Base-by-base conservation (phyloP, 64 coral and sea anemone genomes). In the Actinia equina region DNA sequence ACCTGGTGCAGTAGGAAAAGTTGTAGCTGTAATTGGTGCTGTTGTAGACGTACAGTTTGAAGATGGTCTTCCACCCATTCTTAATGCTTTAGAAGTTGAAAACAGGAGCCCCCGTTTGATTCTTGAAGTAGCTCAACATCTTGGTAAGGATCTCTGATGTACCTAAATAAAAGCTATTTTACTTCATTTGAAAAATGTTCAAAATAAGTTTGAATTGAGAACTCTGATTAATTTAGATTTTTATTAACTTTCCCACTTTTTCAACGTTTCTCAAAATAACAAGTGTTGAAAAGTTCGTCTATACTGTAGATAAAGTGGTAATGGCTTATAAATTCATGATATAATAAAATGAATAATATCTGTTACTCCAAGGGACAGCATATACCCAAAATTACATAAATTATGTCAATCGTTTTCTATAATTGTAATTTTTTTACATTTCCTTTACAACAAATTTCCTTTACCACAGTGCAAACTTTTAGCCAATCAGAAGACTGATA, bases 31-130 rank as follows among this genome's bases (percentile, higher is more conserved):
- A 88, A 99, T 99, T 42, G 96, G 96, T 83, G 96, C 96, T 65
- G 96, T 99, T 88, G 96, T 99, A 83, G 96, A 99, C 86, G 96
- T 99, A 26, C 96, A 99, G 61, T 99, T 99, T 61, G 96, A 99
- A 65, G 96, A 99, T 51, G 96, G 82, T 19, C 89, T 99, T 6
- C 96, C 96, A 30, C 96, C 96, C 23, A 99, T 99, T 82, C 70
- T 99, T 26, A 99, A 99, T 82, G 91, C 96, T 41, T 88, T 99
- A 19, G 96, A 99, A 77, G 96, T 99, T 13, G 92, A 99, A 88
- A 92, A 92, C 23, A 84, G 96, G 80, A 81, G 87, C 27, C 87
- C 96, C 18, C 87, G 96, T 53, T 93, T 99, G 16, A 95, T 99
- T 60, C 88, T 99, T 53, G 96, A 99, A 86, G 96, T 99, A 16